phyloP scores from a whole-genome alignment of 2,888 invertebrate species.

The Limnephilus lunatus region DNA sequence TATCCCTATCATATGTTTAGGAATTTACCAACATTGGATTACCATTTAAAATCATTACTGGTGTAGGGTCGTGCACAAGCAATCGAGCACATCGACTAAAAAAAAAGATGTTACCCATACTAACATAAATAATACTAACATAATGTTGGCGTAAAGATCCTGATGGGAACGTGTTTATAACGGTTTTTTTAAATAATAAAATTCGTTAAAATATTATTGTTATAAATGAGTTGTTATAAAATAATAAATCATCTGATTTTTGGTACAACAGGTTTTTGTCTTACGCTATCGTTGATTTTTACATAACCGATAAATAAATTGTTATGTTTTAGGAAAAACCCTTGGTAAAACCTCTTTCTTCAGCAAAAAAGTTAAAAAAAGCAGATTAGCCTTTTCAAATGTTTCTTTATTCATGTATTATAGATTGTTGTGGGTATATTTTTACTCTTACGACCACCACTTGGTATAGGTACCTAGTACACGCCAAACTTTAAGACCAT shows the following conservation, averaged over 20 bases:
- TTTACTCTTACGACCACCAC: neutral
- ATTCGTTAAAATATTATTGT: neutral
- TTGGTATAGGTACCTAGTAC: no score
- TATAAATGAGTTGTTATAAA: neutral
- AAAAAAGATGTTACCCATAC: neutral
- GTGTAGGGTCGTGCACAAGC: neutral
- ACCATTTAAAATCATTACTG: no score
- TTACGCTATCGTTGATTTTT: neutral
- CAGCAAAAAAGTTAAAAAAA: neutral
- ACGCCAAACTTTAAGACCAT: no score
- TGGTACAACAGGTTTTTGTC: neutral
- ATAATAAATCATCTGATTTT: neutral
- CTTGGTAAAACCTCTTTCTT: neutral
- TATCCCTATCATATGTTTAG: no score
- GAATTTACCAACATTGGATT: no score
- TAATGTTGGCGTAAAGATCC: neutral
- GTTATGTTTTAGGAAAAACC: neutral
- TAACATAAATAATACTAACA: no score
- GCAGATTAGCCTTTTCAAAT: neutral
- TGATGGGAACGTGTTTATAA: neutral
- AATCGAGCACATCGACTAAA: neutral
- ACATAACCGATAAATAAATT: neutral
- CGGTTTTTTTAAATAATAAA: neutral
- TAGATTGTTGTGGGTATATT: neutral
- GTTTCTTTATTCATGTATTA: neutral